Base-by-base conservation (phyloP, 2,888 invertebrate species). In the Campopleginae sp. region DNA sequence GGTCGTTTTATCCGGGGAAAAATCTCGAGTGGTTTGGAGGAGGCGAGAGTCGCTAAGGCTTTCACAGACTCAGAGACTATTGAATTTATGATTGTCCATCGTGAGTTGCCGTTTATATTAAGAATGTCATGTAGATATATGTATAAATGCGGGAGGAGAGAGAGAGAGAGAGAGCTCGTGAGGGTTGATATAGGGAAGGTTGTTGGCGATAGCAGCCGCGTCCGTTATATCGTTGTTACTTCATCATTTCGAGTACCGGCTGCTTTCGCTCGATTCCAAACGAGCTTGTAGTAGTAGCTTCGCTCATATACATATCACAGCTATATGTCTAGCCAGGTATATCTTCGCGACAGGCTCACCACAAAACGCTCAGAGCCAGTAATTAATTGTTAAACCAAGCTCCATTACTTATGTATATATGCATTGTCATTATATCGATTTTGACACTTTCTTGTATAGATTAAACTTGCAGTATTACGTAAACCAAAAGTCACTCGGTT, bases 311-410 rank as follows among this genome's bases (percentile, higher is more conserved):
- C 31, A 48, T 58, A 61, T 54, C 3, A 58, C 2, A 31, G 17
- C 2, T 31, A 58, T 76, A 63, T 46, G 17, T 46, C 19, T 27
- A 19, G 54, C n/a, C 19, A 42, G n/a, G 17, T 68, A 48, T 61
- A 72, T 83, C 19, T 54, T 17, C 46, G 84, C 48, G 81, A 77
- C 77, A 84, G 68, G 61, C 33, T 74, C 78, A 61, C 58, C 58
- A 51, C 72, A 72, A 63, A 77, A 54, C 54, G 72, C 74, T 51
- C 51, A 48, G 65, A 74, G 74, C 44, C 68, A 72, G 74, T 78
- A 78, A 81, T 85, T 85, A 85, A 81, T 85, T 85, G 78, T 85
- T 74, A 81, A 85, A 78, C 75, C 61, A 61, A 84, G 84, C 58
- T 81, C 51, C 7, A 54, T 70, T 33, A 61, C 74, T 33, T 63